Conservation (phyloP, 2,113 vertebrate genomes). For the Coregonus clupeaformis region DNA sequence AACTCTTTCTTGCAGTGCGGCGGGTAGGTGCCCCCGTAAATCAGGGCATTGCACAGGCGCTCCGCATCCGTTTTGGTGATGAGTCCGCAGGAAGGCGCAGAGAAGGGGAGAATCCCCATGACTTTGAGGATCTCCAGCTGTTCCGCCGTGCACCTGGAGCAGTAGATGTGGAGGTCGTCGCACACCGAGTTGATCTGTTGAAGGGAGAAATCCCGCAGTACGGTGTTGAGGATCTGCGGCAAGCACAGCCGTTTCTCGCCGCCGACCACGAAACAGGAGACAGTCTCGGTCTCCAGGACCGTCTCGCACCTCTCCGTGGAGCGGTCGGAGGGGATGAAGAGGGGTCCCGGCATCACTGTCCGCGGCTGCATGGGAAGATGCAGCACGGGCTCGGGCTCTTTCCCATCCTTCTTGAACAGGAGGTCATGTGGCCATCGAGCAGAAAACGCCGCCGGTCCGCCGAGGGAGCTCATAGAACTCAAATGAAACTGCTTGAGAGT, state of each 20-base stretch:
- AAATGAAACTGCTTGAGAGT: conserved; percentile 98
- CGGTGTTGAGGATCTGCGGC: conserved; percentile 99
- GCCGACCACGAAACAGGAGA: conserved; percentile 99
- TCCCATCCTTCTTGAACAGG: conserved; percentile 91
- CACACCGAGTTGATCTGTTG: conserved; percentile 99
- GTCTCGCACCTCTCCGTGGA: conserved; percentile 98
- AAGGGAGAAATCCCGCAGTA: conserved; percentile 95
- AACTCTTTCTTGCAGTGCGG: conserved; percentile 91
- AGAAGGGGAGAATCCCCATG: conserved; percentile 98
- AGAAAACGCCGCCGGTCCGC: conserved; percentile 96
- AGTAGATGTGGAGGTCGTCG: conserved; percentile 98
- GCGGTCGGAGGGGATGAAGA: conserved; percentile 96
- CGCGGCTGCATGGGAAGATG: conserved; percentile 85
- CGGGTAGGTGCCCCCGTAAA: conserved; percentile 91
- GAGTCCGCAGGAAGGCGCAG: conserved; percentile 97
- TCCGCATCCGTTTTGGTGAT: conserved; percentile 99
- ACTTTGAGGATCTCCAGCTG: conserved; percentile 99
- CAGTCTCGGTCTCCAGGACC: conserved; percentile 94
- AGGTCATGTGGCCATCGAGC: conserved; percentile 97
- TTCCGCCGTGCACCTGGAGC: conserved; percentile 97
- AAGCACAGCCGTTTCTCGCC: conserved; percentile 97
- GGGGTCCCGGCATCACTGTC: conserved; percentile 89
- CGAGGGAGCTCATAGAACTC: conserved; percentile 98
- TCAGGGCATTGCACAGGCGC: conserved; percentile 94
- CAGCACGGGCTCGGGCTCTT: conserved; percentile 86